Evolutionary conservation across 2,113 vertebrate genomes (phyloP).

Genomic region (Catagonus wagneri): DNA sequence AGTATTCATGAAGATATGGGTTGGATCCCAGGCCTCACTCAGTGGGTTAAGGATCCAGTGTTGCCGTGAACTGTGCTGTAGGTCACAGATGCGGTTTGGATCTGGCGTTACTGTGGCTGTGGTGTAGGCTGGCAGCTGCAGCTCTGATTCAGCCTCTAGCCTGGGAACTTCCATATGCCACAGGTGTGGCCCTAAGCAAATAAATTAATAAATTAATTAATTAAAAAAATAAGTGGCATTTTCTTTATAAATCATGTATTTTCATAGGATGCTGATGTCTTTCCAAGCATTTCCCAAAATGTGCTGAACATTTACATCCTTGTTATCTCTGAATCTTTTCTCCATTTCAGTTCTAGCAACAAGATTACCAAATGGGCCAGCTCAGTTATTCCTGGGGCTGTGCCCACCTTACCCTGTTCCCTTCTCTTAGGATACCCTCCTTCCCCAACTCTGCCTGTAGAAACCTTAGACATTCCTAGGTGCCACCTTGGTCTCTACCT

Average conservation of each 20-base stretch:
- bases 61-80: too few relatives aligned
- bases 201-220: too few relatives aligned
- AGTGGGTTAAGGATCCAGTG: too few relatives aligned
- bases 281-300: constrained; percentile 46
- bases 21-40: too few relatives aligned
- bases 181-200: too few relatives aligned
- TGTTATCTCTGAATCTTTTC: neutral
- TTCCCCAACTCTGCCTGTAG: neutral
- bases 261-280: neutral
- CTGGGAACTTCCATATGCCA: too few relatives aligned
- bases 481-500: neutral
- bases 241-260: neutral
- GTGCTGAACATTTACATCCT: neutral
- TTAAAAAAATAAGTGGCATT: neutral
- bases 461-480: neutral
- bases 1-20: too few relatives aligned
- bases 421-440: constrained; percentile 12
- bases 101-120: too few relatives aligned
- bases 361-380: neutral
- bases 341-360: neutral
- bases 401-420: neutral
- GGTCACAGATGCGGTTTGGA: too few relatives aligned
- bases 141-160: too few relatives aligned
- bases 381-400: neutral
- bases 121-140: too few relatives aligned